Percentiles rank a stretch among this genome's conserved stretches.
Conservation (phyloP, 2,797 vertebrate genomes). For the Strix occidentalis region DNA sequence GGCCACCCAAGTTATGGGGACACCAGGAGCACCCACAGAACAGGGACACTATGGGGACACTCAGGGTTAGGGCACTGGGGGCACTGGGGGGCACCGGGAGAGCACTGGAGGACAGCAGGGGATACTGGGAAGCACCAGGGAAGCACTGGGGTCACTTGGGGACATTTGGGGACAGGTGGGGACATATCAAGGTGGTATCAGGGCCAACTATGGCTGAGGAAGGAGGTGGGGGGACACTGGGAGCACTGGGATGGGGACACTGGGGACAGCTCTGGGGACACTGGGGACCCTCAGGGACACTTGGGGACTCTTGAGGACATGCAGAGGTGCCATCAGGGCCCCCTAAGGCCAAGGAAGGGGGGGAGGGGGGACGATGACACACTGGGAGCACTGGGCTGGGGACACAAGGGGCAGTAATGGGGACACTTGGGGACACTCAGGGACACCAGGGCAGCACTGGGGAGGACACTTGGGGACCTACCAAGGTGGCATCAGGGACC, state of each 20-base stretch:
- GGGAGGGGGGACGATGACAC: no score
- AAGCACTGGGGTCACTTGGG: neutral
- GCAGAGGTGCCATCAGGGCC: no score
- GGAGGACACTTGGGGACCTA: neutral
- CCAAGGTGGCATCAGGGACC: neutral
- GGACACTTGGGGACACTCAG: no score
- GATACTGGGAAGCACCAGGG: neutral
- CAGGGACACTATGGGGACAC: neutral
- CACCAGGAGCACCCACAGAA: neutral
- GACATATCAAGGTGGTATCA: neutral
- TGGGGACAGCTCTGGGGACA: neutral
- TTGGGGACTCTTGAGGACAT: neutral
- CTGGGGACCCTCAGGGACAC: neutral
- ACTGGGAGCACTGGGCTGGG: no score
- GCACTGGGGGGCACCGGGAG: neutral
- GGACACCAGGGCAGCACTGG: no score
- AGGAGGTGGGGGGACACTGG: neutral
- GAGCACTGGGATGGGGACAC: neutral
- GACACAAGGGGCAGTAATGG: no score
- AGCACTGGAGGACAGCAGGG: neutral
- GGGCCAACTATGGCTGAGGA: no score
- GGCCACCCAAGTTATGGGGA: neutral
- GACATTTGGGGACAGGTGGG: neutral
- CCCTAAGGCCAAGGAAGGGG: no score
- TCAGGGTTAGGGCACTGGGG: neutral